phyloP scores from a whole-genome alignment of 2,888 invertebrate species.

The Caenorhabditis sp. region DNA sequence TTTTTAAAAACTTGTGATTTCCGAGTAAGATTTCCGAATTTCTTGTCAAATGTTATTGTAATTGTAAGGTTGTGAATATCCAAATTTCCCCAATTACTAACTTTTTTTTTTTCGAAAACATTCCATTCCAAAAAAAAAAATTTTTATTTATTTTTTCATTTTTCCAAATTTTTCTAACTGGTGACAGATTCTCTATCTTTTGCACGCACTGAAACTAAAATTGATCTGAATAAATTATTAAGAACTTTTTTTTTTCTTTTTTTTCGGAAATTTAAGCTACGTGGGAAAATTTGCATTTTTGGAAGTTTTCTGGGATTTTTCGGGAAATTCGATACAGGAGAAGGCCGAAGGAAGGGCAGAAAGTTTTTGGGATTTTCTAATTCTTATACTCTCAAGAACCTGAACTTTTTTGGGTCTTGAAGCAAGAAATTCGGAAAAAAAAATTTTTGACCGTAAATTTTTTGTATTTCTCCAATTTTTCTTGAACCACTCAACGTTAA shows the following conservation, averaged over 20 bases:
- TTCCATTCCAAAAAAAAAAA: too few relatives aligned
- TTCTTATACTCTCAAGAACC: background rate
- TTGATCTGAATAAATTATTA: conserved; percentile 6
- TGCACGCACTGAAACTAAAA: too few relatives aligned
- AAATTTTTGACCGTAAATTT: background rate
- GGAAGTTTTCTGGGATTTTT: background rate
- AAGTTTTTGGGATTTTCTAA: background rate
- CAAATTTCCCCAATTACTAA: too few relatives aligned
- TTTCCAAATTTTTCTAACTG: conserved; percentile 1
- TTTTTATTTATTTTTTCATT: conserved; percentile 9
- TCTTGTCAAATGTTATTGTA: too few relatives aligned
- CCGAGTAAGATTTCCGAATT: background rate
- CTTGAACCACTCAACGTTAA: too few relatives aligned
- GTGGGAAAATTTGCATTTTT: background rate
- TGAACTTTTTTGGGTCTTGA: too few relatives aligned
- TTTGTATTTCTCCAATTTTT: background rate
- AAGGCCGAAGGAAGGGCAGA: background rate
- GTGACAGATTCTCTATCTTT: too few relatives aligned
- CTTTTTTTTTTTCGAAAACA: too few relatives aligned
- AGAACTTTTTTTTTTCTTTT: too few relatives aligned
- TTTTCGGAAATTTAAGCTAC: background rate
- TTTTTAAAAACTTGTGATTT: conserved; percentile 13
- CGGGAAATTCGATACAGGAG: background rate
- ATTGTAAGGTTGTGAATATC: too few relatives aligned
- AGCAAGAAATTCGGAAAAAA: background rate